Percentiles rank a stretch among this genome's conserved stretches.
phyloP scores from a whole-genome alignment of 2,113 vertebrate species.

The Protomyctophum bolini region DNA sequence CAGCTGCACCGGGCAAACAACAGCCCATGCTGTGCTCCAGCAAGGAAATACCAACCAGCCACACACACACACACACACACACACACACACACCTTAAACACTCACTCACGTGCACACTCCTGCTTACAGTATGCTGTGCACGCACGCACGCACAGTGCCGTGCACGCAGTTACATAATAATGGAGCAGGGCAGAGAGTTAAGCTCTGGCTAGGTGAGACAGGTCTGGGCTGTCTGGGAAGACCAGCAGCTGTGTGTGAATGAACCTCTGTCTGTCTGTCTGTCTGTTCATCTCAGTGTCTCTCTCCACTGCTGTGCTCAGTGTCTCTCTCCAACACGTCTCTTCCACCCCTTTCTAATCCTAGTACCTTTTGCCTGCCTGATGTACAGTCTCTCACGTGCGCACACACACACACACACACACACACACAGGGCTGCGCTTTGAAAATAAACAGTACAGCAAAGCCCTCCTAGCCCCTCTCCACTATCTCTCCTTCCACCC shows the following conservation, averaged over 20 bases:
- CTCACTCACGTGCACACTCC: conserved; percentile 13
- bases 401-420: conserved; percentile 35
- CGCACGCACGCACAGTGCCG: conserved; percentile 1
- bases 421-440: background rate
- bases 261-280: conserved; percentile 18
- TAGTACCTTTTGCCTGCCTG: background rate
- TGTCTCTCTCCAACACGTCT: conserved; percentile 3
- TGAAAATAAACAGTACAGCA: no score
- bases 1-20: conserved; percentile 42
- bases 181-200: conserved; percentile 34
- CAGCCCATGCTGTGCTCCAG: background rate
- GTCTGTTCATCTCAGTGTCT: conserved; percentile 43
- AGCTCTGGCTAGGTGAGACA: conserved; percentile 16
- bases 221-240: conserved; percentile 30
- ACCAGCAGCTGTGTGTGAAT: conserved; percentile 47
- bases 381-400: conserved; percentile 15
- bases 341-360: background rate
- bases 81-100: conserved; percentile 32
- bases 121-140: background rate
- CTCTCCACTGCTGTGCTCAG: conserved; percentile 2
- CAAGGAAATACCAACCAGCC: background rate
- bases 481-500: conserved; percentile 20
- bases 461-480: background rate
- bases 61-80: conserved; percentile 18
- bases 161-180: conserved; percentile 52